phyloP scores from a whole-genome alignment of 2,888 invertebrate species.

The Lydus trimaculatus region DNA sequence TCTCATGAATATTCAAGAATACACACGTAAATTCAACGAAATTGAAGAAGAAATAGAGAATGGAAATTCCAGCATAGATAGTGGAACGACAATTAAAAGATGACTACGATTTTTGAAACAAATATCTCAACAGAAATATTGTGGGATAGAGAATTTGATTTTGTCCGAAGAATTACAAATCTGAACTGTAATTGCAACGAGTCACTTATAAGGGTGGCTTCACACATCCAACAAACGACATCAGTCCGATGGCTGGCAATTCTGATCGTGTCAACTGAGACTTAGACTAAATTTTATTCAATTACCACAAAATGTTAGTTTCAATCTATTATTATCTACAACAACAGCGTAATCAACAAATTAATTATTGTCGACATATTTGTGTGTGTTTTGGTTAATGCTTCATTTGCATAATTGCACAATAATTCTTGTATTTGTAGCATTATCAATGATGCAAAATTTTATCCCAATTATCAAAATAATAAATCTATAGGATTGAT shows the following conservation, averaged over 20 bases:
- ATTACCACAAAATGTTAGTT: background rate
- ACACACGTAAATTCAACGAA: too few species aligned
- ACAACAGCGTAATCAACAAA: background rate
- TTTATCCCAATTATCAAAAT: background rate
- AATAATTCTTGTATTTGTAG: background rate
- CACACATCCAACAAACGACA: too few species aligned
- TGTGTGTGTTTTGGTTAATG: background rate
- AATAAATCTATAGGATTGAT: too few species aligned
- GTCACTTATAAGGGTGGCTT: too few species aligned
- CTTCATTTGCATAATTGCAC: background rate
- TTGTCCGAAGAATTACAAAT: too few species aligned
- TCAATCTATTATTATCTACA: background rate
- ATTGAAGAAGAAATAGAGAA: too few species aligned
- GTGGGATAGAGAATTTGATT: too few species aligned
- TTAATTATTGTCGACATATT: background rate
- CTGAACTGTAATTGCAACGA: too few species aligned
- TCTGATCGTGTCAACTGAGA: too few species aligned
- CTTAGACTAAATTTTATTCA: too few species aligned
- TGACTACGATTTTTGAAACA: background rate
- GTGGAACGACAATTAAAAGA: background rate
- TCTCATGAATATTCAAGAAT: background rate
- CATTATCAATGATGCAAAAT: background rate
- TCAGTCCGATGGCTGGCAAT: too few species aligned
- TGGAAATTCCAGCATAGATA: background rate
- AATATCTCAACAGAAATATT: background rate